phyloP scores from a whole-genome alignment of 2,797 vertebrate genomes.

The Notamacropus eugenii region DNA sequence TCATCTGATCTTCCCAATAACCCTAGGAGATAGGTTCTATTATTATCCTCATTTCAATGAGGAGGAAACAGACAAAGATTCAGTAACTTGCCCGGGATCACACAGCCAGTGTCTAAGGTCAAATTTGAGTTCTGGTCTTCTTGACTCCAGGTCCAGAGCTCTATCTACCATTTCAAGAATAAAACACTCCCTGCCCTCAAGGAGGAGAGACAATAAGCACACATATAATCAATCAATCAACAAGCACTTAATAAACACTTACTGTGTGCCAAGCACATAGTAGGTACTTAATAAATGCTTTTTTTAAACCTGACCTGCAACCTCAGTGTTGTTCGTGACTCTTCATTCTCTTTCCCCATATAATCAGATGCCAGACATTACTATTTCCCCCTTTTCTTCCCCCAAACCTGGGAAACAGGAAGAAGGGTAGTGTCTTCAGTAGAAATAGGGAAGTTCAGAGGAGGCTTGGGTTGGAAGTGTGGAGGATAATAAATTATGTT shows the following conservation, averaged over 20 bases:
- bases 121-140: not conserved
- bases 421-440: not conserved
- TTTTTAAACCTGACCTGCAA: not conserved
- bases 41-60: not conserved
- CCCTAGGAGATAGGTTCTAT: not conserved
- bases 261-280: not conserved
- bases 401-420: not conserved
- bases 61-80: not conserved
- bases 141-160: not conserved
- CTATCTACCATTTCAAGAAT: not conserved
- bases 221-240: not conserved
- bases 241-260: not conserved
- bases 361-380: not conserved
- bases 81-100: not conserved
- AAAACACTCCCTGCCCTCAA: not conserved
- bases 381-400: not conserved
- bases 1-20: not conserved
- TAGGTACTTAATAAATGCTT: not conserved
- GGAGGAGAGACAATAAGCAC: not conserved
- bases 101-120: not conserved
- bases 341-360: not conserved
- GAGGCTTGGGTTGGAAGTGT: not conserved
- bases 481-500: not conserved
- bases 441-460: not conserved
- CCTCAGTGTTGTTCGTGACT: not conserved